Conservation (phyloP, 1,140 invertebrate genomes). For the Drosophila sp. region DNA sequence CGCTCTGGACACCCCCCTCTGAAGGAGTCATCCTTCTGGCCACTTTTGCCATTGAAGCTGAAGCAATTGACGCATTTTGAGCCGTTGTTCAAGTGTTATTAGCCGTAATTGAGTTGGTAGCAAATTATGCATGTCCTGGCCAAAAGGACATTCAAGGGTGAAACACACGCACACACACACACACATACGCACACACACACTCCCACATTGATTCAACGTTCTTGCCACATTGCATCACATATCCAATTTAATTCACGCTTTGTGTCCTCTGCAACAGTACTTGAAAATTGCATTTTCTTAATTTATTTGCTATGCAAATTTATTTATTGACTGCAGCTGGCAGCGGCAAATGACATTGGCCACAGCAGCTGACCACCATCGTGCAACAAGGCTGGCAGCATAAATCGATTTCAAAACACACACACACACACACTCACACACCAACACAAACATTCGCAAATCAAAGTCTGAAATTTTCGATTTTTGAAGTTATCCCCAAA, state of each 20-base stretch:
- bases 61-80: slow-evolving; percentile 20
- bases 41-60: slow-evolving; percentile 13
- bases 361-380: slow-evolving; percentile 6
- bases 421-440: slow-evolving; percentile 8
- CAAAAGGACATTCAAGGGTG: slow-evolving; percentile 11
- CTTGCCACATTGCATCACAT: background rate
- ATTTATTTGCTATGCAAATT: slow-evolving; percentile 82
- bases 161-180: background rate
- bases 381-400: slow-evolving; percentile 20
- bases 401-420: slow-evolving; percentile 34
- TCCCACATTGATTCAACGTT: background rate
- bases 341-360: slow-evolving; percentile 11
- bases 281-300: slow-evolving; percentile 82
- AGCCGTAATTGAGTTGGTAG: slow-evolving; percentile 52
- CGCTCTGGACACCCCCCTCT: no score
- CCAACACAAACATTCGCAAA: background rate
- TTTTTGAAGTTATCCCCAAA: background rate
- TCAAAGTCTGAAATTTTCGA: slow-evolving; percentile 1
- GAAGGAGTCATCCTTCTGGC: background rate
- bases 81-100: slow-evolving; percentile 46
- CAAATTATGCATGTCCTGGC: slow-evolving; percentile 52
- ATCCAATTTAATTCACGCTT: slow-evolving; percentile 32
- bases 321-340: slow-evolving; percentile 72
- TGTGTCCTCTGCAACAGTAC: slow-evolving; percentile 71
- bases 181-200: background rate